Base-by-base conservation (phyloP, 2,888 invertebrate species). In the Aleiodes testaceus region DNA sequence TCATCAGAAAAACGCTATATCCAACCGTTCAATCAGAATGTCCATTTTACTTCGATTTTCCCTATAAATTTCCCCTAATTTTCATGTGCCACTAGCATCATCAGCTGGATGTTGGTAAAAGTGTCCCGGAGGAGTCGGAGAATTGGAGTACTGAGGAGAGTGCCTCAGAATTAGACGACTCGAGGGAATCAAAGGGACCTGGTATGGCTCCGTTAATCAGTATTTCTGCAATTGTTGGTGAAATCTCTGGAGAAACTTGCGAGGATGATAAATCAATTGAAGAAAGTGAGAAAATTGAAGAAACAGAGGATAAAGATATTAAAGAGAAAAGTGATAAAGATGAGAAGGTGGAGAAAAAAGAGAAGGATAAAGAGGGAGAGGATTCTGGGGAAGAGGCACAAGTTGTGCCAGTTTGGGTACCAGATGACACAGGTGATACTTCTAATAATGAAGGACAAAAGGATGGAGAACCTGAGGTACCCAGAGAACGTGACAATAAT, bases 161-260 rank as follows among this genome's bases (percentile, higher is more conserved):
- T 42, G 20, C 30, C 14, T 26, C 52, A 61, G 70, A 63, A 49
- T 44, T 61, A 20, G 69, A 68, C 1, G 49, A 61, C 14, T 55
- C 53, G 6, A 70, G 22, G 36, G 67, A 49, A 42, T 59, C 49
- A 53, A 73, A 73, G 42, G 71, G 84, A 20, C 81, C 84, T 52
- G 85, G 84, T 14, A 87, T 90, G 89, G 88, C 92, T 84, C 87
- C 93, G 85, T 90, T 92, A 72, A 93, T 93, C 81, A 93, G 93
- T 88, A 93, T 93, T 74, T 93, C 92, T 88, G 92, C 93, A 36
- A 93, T 92, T 78, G 91, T 91, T 64, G 93, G 93, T 79, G 92
- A 93, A 72, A 76, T 87, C 59, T 82, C 82, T 70, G 82, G 73
- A 12, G 75, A 79, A 20, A 11, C 36, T 9, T 36, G 36, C 75